Base-by-base conservation (phyloP, 2,113 vertebrate species). In the Pelodiscus sinensis region DNA sequence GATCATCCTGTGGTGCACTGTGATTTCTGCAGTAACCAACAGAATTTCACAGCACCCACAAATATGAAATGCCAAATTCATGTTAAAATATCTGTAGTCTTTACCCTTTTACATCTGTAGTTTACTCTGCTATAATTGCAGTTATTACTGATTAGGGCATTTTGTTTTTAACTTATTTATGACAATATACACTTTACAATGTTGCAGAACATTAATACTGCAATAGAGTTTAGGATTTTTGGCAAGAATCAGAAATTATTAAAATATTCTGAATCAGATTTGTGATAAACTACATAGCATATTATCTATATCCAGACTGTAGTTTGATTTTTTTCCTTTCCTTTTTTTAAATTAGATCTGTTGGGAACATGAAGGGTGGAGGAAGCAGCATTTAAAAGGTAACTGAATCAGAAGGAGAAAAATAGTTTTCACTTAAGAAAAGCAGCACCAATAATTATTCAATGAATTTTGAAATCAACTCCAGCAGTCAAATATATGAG, bases 391-490 rank as follows among this genome's bases (percentile, higher is more conserved):
- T 86, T 96, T 93, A 93, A 97, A 94, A 93, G 84, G 93, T 95
- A 95, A 94, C 79, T 13, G 79, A 94, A 97, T 88, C 86, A 92
- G 87, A 92, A 91, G 86, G 86, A 95, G 92, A 96, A 92, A 96
- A 97, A 96, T 94, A 86, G 93, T 97, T 97, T 95, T 87, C 95
- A 94, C 95, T 95, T 96, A 92, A 82, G 94, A 98, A 97, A 97
- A 97, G 90, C 86, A 96, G 95, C 91, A 97, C 97, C 93, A 96
- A 98, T 97, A 98, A 98, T 98, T 98, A 98, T 97, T 97, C 97
- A 98, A 98, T 98, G 97, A 97, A 97, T 98, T 97, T 97, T 92
- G 91, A 97, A 98, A 97, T 97, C 96, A 97, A 0, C 96, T 97
- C 97, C 97, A 97, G 96, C 97, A 96, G 97, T 88, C 97, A 98